These are phyloP conservation scores for Phrynosoma platyrhinos DNA, from an alignment of 2,113 vertebrate species.

Conservation along the genomic window DNA sequence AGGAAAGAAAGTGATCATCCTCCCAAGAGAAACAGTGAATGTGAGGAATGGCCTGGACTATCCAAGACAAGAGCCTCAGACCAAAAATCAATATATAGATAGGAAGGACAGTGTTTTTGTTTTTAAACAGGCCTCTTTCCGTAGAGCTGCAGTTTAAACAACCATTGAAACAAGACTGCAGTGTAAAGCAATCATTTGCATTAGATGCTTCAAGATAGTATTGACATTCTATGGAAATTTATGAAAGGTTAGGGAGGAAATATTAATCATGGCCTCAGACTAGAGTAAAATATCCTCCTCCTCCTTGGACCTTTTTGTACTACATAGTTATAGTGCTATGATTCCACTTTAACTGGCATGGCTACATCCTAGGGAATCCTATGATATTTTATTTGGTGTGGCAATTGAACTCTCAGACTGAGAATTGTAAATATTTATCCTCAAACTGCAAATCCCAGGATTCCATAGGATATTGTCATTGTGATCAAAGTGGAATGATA, in stretches of 20 bases:
- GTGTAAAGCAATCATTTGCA: background rate
- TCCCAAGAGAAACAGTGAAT: background rate
- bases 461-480: no score
- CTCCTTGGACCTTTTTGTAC: background rate
- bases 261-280: background rate
- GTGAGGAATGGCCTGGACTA: background rate
- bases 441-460: no score
- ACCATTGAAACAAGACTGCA: background rate
- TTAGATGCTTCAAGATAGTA: background rate
- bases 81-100: background rate
- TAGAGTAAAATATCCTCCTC: background rate
- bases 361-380: no score
- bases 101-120: background rate
- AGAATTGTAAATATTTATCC: no score
- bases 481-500: no score
- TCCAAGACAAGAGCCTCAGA: background rate
- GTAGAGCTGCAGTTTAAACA: background rate
- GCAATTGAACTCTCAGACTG: no score
- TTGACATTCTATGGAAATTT: background rate
- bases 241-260: background rate
- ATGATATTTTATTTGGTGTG: no score
- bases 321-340: no score
- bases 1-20: background rate
- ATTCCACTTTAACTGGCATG: no score
- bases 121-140: slow-evolving; percentile 18